Base-by-base conservation (phyloP, 2,888 invertebrate species). In the Scaptomyza cyrtandrae region DNA sequence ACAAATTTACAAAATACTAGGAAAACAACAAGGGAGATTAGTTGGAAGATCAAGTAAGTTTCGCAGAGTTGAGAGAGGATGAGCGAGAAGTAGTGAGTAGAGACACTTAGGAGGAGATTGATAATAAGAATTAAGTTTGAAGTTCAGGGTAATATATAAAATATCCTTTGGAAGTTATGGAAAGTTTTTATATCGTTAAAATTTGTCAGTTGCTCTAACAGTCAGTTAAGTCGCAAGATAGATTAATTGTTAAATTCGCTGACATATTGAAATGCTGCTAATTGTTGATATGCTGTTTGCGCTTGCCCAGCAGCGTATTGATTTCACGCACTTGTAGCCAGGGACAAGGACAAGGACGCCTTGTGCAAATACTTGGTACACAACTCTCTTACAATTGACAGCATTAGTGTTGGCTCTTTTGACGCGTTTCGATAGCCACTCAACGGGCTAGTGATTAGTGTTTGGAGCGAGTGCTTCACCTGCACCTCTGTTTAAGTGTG, bases 331-430 rank as follows among this genome's bases (percentile, higher is more conserved):
- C 53, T 61, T 52, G 31, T 53, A 27, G 64, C 79, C 88, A 86
- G 71, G 86, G 83, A 85, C 87, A 87, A 89, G 87, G 87, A 85
- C 87, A 87, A 88, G 89, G 86, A 88, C 86, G 87, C 65, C 54
- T 71, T 81, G 80, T 72, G 77, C 82, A 85, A 88, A 87, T 75
- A 88, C 87, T 82, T 64, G 53, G 80, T 46, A 19, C 56, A 37
- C 50, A 48, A 50, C 37, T 31, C 55, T 49, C 54, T 68, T 63
- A 77, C 74, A 86, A 81, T 80, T 74, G 88, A 80, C 71, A 63
- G 85, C 75, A 73, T 83, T 80, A 67, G 65, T 55, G 78, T 45
- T 66, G 60, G 54, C 71, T 67, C 60, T 73, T 41, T 88, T 76
- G 80, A 79, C 88, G 89, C 87, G 61, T 67, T 74, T 72, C 80